Base-by-base conservation (phyloP, 2,888 invertebrate genomes). In the Corbicula japonica region DNA sequence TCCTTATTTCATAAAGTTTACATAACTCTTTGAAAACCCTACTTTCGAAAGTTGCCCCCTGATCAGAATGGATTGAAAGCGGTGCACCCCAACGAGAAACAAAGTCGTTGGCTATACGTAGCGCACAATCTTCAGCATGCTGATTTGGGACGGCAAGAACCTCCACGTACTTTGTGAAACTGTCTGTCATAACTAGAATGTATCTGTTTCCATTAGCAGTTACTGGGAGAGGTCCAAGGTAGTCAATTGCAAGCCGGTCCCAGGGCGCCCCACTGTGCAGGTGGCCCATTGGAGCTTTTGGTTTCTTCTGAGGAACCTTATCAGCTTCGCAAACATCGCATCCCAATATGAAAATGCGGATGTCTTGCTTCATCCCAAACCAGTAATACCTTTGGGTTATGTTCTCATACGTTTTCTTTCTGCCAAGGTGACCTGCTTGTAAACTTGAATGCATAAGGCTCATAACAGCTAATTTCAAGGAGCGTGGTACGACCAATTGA, bases 281-380 rank as follows among this genome's bases (percentile, higher is more conserved):
- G 15, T 48, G 48, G 23, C 48, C 48, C 4, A 48, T 12, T 4
- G 48, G 48, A 50, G 50, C 50, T 50, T 26, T 50, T 26, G 50
- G 50, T 50, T 50, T 50, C 50, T 50, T 50, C 23, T 50, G 21
- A 21, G 50, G 50, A 21, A 26, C 26, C 50, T 50, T 50, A 26
- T 50, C 50, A 50, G 50, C 15, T 50, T 50, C 50, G 26, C 50
- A 18, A 18, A 26, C 26, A 50, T 50, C 50, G 18, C 50, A 50
- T 18, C n/a, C 23, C 26, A 26, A 26, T 10, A 50, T 50, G n/a
- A 5, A 50, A 21, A 50, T 21, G 21, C 50, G 21, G 50, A 50
- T 26, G 18, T 50, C 50, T 50, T 50, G 23, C 50, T 50, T 50
- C 50, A 50, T 50, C 23, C 50, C 12, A 26, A 50, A 50, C 50